Evolutionary conservation across 2,113 vertebrate species (phyloP).

Genomic region (Nibea coibor): DNA sequence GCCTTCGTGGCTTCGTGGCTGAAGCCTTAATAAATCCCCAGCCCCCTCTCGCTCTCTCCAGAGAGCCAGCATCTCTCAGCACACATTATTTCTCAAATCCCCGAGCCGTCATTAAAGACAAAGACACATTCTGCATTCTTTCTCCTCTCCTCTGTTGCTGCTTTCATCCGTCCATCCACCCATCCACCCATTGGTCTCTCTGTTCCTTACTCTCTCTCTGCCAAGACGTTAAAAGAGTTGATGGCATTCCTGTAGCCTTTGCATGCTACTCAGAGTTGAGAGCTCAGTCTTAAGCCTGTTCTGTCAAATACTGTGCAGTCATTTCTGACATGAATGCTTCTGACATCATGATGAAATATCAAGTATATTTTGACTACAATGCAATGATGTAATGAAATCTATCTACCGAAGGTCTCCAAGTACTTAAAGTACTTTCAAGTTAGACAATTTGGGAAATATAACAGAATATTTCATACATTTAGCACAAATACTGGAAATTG

Average conservation of each 20-base stretch:
- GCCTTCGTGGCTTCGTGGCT: conserved; percentile 44
- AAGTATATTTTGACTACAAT: neutral
- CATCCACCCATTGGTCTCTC: neutral
- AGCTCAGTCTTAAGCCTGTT: neutral
- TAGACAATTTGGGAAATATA: too few species aligned
- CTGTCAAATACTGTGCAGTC: neutral
- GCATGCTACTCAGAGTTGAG: conserved; percentile 10
- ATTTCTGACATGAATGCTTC: neutral
- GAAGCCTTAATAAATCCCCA: conserved; percentile 73
- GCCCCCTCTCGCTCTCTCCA: conserved; percentile 49
- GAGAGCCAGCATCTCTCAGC: conserved; percentile 75
- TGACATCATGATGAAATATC: neutral
- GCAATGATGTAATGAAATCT: neutral
- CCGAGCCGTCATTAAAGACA: conserved; percentile 60
- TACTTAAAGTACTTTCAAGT: too few species aligned
- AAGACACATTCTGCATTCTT: conserved; percentile 66
- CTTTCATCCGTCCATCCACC: conserved; percentile 20
- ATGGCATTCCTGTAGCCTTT: conserved; percentile 35
- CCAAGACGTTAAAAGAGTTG: conserved; percentile 34
- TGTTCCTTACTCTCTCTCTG: conserved; percentile 14
- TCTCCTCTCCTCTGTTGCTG: conserved; percentile 34
- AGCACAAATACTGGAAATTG: too few species aligned
- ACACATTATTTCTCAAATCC: conserved; percentile 77
- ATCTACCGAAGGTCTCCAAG: neutral
- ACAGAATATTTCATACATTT: too few species aligned